Evolutionary conservation across 2,113 vertebrate genomes (phyloP), one percentile per base, ranked within the genome.

Genomic region (Furnarius figulus): DNA sequence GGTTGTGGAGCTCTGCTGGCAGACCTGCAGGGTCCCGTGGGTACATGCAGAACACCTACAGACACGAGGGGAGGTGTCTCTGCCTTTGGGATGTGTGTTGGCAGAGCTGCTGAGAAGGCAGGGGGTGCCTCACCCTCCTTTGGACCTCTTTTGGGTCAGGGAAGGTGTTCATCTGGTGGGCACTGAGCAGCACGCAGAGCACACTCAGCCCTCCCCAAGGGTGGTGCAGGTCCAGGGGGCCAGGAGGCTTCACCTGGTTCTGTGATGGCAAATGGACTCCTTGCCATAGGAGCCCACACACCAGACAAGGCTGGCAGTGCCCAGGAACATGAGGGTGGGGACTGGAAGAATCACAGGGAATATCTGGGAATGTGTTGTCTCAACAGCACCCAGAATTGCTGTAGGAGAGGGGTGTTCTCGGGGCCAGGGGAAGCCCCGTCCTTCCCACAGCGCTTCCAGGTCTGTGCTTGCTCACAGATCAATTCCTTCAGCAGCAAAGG

Each of bases 211-310:
- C 62, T 61, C 62, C 53, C 25, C 25, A 15, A 6, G 75, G 62
- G 20, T 12, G 21, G 28, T 44, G 14, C 33, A 70, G 40, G 33
- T 28, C 33, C 49, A 44, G 37, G 22, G 52, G 61, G 21, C 30
- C 27, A 40, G 52, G 33, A 85, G 65, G 44, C 33, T 66, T 63
- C 10, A 2, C n/a, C 44, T 52, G n/a, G 14, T 44, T 27, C 9
- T n/a, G 33, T 49, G 63, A 4, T 46, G 50, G 31, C 35, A 84
- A 6, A 22, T 53, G 53, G 67, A 40, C 9, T 35, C 50, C 30
- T 31, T 84, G 21, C 7, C 0, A 0, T 17, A 55, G 30, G 10
- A 85, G 33, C 30, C 65, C 33, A 33, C 1, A 1, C 23, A 40
- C 14, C 47, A 35, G 44, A 55, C 31, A 10, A 4, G 73, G 50